Evolutionary conservation across 2,888 invertebrate genomes (phyloP), one percentile per base, ranked within the genome.

Genomic region (Synanthedon formicaeformis): DNA sequence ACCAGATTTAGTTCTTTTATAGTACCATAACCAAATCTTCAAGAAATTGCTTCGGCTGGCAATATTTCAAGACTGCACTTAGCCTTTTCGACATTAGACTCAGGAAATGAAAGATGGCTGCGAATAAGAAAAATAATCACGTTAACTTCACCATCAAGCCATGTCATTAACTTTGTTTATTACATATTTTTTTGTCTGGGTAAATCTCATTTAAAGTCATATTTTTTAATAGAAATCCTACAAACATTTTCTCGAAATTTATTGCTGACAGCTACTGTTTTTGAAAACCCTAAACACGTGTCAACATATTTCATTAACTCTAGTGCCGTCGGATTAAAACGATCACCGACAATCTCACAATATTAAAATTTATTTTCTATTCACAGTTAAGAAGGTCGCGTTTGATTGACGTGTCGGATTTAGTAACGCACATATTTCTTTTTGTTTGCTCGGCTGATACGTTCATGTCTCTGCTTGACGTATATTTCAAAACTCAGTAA

Each of bases 1-100:
- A 65, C 57, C 64, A 16, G 65, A 67, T 67, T 67, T 64, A 61
- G 65, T 64, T 65, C 58, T 59, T 58, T n/a, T n/a, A n/a, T 18
- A 13, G 59, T 62, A 53, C 58, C 60, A 59, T 60, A 62, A 61
- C 63, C 59, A 62, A 66, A 62, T 55, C 57, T 54, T 52, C 48
- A 51, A 54, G 51, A 56, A 55, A 55, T 57, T 55, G 55, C 55
- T 52, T 55, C 53, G 52, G 51, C 69, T 76, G 78, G 77, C 76
- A 77, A 70, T 78, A 76, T 74, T 76, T 79, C 77, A 77, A 76
- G 70, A 73, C 71, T 75, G 73, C 75, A 76, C 78, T 78, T 75
- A 75, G 73, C 66, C 67, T 71, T 69, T 71, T 72, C 71, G 70
- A 73, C 70, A 69, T 65, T 63, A 65, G 64, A 66, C 55, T 41